phyloP scores from a whole-genome alignment of 2,113 vertebrate genomes.

The Leucopsar rothschildi region DNA sequence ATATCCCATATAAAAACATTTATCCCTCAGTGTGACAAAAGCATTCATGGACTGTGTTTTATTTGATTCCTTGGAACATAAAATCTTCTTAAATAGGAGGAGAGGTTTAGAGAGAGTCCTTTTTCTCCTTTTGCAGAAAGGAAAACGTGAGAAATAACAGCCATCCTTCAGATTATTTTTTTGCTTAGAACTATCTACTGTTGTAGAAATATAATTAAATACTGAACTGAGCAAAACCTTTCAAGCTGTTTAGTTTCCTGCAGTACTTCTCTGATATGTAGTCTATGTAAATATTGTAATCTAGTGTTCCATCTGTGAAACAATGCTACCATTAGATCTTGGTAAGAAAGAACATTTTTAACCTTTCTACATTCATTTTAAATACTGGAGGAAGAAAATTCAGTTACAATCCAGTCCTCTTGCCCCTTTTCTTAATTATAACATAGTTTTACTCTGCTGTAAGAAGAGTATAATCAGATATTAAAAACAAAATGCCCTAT shows the following conservation, averaged over 20 bases:
- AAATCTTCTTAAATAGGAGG: not conserved
- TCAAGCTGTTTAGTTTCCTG: not conserved
- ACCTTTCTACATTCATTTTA: not conserved
- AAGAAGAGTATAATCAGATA: not conserved
- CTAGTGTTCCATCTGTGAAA: not conserved
- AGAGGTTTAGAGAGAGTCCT: not conserved
- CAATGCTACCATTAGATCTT: not conserved
- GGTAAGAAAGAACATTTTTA: not conserved
- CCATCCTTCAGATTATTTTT: not conserved
- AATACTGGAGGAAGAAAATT: not conserved
- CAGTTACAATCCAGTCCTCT: not conserved
- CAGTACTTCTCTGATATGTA: not conserved
- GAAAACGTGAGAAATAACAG: not conserved
- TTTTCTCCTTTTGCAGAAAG: not conserved
- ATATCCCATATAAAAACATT: not conserved
- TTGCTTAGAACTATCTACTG: not conserved
- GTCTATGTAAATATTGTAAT: not conserved
- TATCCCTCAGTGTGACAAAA: not conserved
- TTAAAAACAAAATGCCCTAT: not conserved
- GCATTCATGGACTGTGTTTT: not conserved
- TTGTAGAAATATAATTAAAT: not conserved
- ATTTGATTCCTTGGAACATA: not conserved
- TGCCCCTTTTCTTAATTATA: not conserved
- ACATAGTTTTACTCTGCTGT: not conserved
- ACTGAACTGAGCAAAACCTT: not conserved